Conservation (phyloP, 2,888 invertebrate species). For the Kryphioiulus occultus region DNA sequence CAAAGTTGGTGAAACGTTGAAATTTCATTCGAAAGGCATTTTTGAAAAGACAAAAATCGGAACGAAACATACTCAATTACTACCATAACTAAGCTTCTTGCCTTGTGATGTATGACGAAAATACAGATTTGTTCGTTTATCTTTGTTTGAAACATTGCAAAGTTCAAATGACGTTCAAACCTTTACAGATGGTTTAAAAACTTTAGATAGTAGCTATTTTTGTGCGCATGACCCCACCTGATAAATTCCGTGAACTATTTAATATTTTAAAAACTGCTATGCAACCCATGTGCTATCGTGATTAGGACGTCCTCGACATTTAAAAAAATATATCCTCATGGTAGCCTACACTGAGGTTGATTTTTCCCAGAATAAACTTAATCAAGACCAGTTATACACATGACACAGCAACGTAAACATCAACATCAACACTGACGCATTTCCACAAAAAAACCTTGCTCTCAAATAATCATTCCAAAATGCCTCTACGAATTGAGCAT, state of each 20-base stretch:
- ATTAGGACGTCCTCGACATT: conserved; percentile 24
- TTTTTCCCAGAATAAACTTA: neutral
- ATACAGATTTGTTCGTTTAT: no score
- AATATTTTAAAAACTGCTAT: neutral
- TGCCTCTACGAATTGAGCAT: neutral
- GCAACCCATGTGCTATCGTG: neutral
- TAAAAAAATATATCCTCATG: neutral
- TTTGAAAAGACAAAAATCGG: no score
- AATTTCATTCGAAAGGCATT: no score
- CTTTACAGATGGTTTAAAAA: no score
- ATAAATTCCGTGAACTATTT: neutral
- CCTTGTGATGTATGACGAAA: no score
- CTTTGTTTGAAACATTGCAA: no score
- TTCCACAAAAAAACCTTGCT: neutral
- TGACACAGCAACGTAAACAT: neutral
- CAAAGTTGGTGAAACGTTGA: no score
- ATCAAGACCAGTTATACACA: neutral
- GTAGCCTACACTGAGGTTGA: neutral
- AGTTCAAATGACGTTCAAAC: no score
- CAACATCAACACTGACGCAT: conserved; percentile 9
- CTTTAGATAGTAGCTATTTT: neutral
- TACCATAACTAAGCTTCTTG: no score
- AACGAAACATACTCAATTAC: no score
- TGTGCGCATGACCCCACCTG: neutral
- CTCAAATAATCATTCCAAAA: neutral